These are phyloP conservation scores for Thamnaconus septentrionalis DNA, from an alignment of 2,113 vertebrate species.

Conservation along the genomic window DNA sequence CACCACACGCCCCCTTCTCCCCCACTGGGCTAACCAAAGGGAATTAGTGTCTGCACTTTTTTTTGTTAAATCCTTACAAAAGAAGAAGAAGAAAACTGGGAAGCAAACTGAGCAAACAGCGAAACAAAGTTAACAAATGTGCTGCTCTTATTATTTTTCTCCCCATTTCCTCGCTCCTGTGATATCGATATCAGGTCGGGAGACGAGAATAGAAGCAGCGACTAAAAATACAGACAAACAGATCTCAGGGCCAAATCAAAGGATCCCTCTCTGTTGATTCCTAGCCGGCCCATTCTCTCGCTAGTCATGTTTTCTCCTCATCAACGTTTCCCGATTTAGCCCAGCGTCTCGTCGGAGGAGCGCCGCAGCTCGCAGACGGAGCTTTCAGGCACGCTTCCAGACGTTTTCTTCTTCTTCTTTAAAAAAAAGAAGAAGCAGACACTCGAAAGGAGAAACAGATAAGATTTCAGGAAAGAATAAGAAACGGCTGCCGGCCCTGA, in stretches of 20 bases:
- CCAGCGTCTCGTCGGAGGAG: constrained; percentile 5
- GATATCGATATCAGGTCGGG: constrained; percentile 25
- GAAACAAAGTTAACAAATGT: constrained; percentile 7
- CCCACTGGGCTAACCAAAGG: constrained; percentile 40
- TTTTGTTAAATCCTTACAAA: constrained; percentile 19
- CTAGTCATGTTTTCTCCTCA: not conserved
- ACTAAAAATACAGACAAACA: constrained; percentile 13
- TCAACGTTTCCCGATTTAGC: not conserved
- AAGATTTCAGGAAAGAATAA: constrained; percentile 9
- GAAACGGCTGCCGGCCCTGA: constrained; percentile 17
- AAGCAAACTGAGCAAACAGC: constrained; percentile 8
- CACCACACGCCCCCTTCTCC: constrained; percentile 9
- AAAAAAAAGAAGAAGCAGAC: constrained; percentile 2
- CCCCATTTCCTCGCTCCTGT: constrained; percentile 7
- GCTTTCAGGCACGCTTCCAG: constrained; percentile 6
- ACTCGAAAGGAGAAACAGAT: constrained; percentile 19
- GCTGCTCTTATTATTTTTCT: constrained; percentile 4
- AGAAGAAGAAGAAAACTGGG: not conserved
- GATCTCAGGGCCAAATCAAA: constrained; percentile 16
- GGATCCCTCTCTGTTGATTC: constrained; percentile 11
- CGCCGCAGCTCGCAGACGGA: not conserved
- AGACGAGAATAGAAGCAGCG: not conserved
- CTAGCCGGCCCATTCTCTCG: too few relatives aligned
- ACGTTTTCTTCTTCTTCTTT: constrained; percentile 11
- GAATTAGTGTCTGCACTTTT: constrained; percentile 28